Conservation (phyloP, 1,140 invertebrate species). For the silkworm (Bombyx mori) region ASM3026992v2 NC_085114.1:3356501-3357000, state of each 20-base stretch:
- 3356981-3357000: constrained; percentile 20
- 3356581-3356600: too few species aligned
- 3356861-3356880: constrained; percentile 23
- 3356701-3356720: too few species aligned
- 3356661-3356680: too few species aligned
- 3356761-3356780: background rate
- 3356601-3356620: too few species aligned
- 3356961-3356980: constrained; percentile 28
- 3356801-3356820: constrained; percentile 45
- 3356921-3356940: constrained; percentile 24
- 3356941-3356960: constrained; percentile 19
- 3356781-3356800: constrained; percentile 3
- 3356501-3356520: too few species aligned
- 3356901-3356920: constrained; percentile 8
- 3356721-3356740: too few species aligned
- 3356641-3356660: too few species aligned
- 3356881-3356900: constrained; percentile 30
- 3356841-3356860: constrained; percentile 24
- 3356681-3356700: too few species aligned
- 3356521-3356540: too few species aligned
- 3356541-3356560: too few species aligned
- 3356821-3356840: constrained; percentile 26
- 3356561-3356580: too few species aligned
- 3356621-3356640: too few species aligned
- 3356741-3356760: background rate